phyloP scores from a whole-genome alignment of 2,797 vertebrate genomes.

The Neopelma chrysocephalum region DNA sequence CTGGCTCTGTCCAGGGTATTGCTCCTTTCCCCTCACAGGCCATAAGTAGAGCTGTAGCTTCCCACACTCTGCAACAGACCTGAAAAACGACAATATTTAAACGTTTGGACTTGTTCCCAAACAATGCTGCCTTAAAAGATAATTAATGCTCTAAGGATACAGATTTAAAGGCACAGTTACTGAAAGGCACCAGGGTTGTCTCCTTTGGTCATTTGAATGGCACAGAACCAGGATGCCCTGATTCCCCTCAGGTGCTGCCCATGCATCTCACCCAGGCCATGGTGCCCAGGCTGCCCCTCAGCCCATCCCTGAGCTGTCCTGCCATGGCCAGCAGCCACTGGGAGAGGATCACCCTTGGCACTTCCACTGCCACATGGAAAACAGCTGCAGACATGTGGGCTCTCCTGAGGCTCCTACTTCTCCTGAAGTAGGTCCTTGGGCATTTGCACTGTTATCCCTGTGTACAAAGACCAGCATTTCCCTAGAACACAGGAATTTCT shows the following conservation, averaged over 20 bases:
- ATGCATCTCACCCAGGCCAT: not conserved
- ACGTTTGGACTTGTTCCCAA: not conserved
- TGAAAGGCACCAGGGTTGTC: not conserved
- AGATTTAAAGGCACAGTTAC: not conserved
- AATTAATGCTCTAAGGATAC: not conserved
- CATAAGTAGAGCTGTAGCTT: not conserved
- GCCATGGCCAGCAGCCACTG: not conserved
- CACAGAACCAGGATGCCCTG: not conserved
- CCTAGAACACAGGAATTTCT: not conserved
- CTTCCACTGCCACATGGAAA: not conserved
- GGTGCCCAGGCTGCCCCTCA: not conserved
- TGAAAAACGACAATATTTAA: not conserved
- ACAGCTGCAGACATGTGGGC: rapidly evolving
- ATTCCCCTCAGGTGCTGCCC: not conserved
- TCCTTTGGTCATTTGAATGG: not conserved
- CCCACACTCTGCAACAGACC: not conserved
- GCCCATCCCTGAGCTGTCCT: not conserved
- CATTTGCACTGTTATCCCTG: not conserved
- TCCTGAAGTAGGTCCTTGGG: not conserved
- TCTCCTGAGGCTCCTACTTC: not conserved
- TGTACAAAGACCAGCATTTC: not conserved
- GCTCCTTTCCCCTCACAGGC: not conserved
- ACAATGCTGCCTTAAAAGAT: not conserved
- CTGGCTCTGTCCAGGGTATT: not conserved
- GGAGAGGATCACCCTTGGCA: not conserved